phyloP scores from a whole-genome alignment of 1,140 invertebrate genomes.

The Scylla paramamosain region DNA sequence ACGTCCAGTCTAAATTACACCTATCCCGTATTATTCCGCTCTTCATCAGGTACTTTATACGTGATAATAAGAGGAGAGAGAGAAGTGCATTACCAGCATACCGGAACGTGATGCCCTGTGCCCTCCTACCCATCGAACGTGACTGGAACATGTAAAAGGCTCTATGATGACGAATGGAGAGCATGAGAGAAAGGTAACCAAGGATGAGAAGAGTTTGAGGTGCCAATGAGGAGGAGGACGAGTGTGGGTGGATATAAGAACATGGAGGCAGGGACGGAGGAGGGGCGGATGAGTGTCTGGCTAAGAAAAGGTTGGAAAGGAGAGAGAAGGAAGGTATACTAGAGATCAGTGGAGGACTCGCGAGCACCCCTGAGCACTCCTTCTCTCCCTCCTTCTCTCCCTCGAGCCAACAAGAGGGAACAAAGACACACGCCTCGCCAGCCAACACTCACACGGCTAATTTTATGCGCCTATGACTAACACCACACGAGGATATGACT shows the following conservation, averaged over 20 bases:
- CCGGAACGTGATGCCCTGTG: neutral
- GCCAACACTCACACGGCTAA: constrained; percentile 44
- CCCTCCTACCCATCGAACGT: neutral
- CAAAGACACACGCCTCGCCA: neutral
- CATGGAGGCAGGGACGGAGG: neutral
- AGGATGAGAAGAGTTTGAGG: neutral
- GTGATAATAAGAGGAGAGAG: neutral
- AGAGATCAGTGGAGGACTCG: neutral
- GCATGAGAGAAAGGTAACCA: neutral
- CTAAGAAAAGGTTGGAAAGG: neutral
- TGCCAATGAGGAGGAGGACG: neutral
- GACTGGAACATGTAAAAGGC: neutral
- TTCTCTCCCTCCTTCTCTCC: neutral
- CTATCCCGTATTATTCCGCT: neutral
- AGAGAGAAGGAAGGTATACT: neutral
- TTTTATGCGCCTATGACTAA: constrained; percentile 26
- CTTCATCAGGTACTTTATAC: neutral
- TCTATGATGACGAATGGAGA: neutral
- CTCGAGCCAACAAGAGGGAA: neutral
- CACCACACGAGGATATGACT: constrained; percentile 1
- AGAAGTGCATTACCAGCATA: neutral
- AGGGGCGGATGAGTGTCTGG: neutral
- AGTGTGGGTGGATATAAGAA: neutral
- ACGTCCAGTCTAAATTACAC: neutral
- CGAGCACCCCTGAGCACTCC: neutral